Evolutionary conservation across 1,140 invertebrate genomes (phyloP), one percentile per base, ranked within the genome.

Genomic region (Acyrthosiphon pisum): DNA sequence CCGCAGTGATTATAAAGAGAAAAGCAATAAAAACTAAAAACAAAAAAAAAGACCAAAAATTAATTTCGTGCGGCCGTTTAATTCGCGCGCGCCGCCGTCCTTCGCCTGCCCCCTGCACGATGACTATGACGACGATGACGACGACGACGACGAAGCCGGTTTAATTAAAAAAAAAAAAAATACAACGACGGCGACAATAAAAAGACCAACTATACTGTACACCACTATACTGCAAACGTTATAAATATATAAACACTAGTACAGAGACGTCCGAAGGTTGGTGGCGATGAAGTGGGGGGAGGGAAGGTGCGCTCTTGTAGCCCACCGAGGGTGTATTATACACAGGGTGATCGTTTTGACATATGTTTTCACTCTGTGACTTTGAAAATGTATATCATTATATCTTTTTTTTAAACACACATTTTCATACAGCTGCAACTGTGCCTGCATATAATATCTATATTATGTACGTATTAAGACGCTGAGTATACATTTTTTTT

Each of bases 161-260:
- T 90, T 90, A 90, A 90, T 90, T 90, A 90, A 90, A 90, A 90
- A 90, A 56, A 90, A 90, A 41, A 84, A 86, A 46, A 60, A 30
- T 83, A 83, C 88, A 14, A 46, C 56, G 37, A 68, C 89, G 53
- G 30, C 56, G 89, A 90, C 50, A 53, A 60, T 41, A 90, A 90
- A 50, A 90, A 68, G 30, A 60, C 48, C 35, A n/a, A 87, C n/a
- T 56, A 46, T 46, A 50, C 86, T 14, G 37, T 89, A 89, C 22
- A 37, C 20, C 88, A 4, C 3, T 37, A 35, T n/a, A 48, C 41
- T 23, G 11, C n/a, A 46, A 30, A 48, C 44, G 44, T 9, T 87
- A 48, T 84, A 53, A 11, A 35, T 41, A 76, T 76, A 76, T 46
- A 46, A 60, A 22, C 46, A 48, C 86, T n/a, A n/a, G 44, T 48